phyloP scores from a whole-genome alignment of 2,113 vertebrate species.

The Cepphus grylle region DNA sequence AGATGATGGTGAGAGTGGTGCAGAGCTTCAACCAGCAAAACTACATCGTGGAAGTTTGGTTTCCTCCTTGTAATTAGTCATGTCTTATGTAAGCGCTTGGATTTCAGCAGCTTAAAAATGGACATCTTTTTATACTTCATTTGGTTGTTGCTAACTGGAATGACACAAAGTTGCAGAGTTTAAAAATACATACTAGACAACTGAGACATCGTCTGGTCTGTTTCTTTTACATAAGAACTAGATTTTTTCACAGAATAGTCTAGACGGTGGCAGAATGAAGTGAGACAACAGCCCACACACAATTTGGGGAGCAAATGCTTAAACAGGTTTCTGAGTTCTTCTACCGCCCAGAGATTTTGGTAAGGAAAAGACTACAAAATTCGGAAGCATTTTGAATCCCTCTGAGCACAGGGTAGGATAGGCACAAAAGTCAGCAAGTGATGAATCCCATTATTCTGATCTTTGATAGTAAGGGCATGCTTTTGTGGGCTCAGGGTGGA shows the following conservation, averaged over 20 bases:
- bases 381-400: background rate
- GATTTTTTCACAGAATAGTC: constrained; percentile 49
- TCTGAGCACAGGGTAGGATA: background rate
- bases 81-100: constrained; percentile 27
- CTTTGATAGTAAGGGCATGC: background rate
- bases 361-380: background rate
- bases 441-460: background rate
- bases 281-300: constrained; percentile 45
- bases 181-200: constrained; percentile 61
- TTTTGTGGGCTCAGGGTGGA: background rate
- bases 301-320: constrained; percentile 40
- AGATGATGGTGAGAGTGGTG: background rate
- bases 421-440: background rate
- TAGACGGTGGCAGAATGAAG: constrained; percentile 49
- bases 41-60: background rate
- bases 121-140: constrained; percentile 41
- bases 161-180: constrained; percentile 46
- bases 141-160: constrained; percentile 40
- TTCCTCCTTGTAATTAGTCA: constrained; percentile 44
- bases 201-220: constrained; percentile 16
- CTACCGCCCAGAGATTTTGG: background rate
- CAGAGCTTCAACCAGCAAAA: background rate
- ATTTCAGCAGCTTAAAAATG: constrained; percentile 39
- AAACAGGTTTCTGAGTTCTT: constrained; percentile 30
- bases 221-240: constrained; percentile 52